Percentiles rank a stretch among this genome's conserved stretches.
phyloP scores from a whole-genome alignment of 2,113 vertebrate species.

The Larimichthys polyactis region DNA sequence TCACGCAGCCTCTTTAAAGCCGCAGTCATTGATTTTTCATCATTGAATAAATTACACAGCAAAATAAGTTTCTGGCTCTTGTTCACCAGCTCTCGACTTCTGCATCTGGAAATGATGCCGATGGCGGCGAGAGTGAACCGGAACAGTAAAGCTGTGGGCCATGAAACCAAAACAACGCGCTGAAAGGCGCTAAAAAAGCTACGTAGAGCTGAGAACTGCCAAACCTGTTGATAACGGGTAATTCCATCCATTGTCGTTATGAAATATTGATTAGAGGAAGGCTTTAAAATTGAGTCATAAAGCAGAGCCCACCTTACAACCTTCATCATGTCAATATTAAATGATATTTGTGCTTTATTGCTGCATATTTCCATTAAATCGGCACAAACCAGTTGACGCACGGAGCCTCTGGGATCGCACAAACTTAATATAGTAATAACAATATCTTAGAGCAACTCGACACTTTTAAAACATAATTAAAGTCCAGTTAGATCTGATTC shows the following conservation, averaged over 20 bases:
- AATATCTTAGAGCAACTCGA: constrained; percentile 5
- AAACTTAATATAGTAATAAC: neutral
- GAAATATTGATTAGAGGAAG: neutral
- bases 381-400: neutral
- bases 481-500: constrained; percentile 25
- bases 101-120: neutral
- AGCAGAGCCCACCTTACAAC: neutral
- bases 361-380: neutral
- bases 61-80: no score
- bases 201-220: neutral
- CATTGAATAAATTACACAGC: no score
- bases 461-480: constrained; percentile 9
- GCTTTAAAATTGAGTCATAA: neutral
- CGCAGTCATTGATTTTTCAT: neutral
- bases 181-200: neutral
- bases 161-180: neutral
- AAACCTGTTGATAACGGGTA: neutral
- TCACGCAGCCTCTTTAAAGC: neutral
- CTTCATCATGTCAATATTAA: neutral
- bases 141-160: neutral
- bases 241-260: neutral
- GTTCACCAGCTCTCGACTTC: neutral
- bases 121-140: neutral
- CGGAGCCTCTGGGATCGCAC: neutral
- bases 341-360: neutral